Conservation (phyloP, 2,113 vertebrate species). For the Antennarius striatus region DNA sequence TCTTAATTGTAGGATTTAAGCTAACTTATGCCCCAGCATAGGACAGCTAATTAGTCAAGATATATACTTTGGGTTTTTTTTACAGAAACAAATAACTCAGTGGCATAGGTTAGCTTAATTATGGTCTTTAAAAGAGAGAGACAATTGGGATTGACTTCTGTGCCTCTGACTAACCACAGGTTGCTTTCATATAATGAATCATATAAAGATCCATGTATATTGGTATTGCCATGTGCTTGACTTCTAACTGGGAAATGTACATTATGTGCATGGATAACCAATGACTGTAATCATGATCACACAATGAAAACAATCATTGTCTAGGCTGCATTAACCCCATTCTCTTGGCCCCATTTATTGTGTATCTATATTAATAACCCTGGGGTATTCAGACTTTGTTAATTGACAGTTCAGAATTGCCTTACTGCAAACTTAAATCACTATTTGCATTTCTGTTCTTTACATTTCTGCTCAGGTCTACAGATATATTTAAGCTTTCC, state of each 20-base stretch:
- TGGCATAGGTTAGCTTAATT: constrained; percentile 73
- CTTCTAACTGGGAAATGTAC: constrained; percentile 51
- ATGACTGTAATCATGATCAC: constrained; percentile 32
- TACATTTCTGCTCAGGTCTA: not conserved
- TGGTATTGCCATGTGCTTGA: constrained; percentile 49
- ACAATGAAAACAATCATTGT: constrained; percentile 52
- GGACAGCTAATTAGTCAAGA: constrained; percentile 47
- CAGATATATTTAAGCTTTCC: not conserved
- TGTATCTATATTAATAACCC: constrained; percentile 12
- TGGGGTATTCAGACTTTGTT: constrained; percentile 27
- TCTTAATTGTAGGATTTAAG: constrained; percentile 73
- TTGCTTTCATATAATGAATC: constrained; percentile 63
- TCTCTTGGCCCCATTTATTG: constrained; percentile 8
- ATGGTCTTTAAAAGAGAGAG: constrained; percentile 59
- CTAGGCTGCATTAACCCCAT: constrained; percentile 56
- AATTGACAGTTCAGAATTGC: constrained; percentile 5
- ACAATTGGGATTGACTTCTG: constrained; percentile 68
- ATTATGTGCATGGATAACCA: constrained; percentile 62
- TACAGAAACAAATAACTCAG: constrained; percentile 40
- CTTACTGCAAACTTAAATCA: constrained; percentile 11
- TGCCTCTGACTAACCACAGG: constrained; percentile 72
- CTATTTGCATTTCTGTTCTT: constrained; percentile 8
- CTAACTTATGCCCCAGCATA: constrained; percentile 67
- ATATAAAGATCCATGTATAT: constrained; percentile 57
- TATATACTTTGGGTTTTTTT: constrained; percentile 26